phyloP scores from a whole-genome alignment of 1,140 invertebrate species.

The Procambarus clarkii region DNA sequence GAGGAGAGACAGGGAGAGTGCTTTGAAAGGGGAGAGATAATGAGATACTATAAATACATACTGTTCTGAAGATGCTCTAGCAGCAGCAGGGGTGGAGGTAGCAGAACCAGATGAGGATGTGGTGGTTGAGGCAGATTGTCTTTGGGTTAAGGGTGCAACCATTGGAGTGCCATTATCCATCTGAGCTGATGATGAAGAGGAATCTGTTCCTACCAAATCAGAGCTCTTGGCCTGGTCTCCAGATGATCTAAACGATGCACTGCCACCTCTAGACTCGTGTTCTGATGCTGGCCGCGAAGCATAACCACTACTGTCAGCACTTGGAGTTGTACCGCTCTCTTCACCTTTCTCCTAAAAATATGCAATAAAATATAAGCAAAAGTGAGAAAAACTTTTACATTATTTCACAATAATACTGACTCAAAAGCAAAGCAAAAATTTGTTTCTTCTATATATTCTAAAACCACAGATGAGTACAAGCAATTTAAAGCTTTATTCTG shows the following conservation, averaged over 20 bases:
- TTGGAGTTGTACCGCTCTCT: slow-evolving; percentile 41
- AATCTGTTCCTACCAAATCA: not conserved
- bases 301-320: slow-evolving; percentile 41
- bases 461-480: no score
- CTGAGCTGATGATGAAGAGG: not conserved
- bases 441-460: no score
- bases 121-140: slow-evolving; percentile 12
- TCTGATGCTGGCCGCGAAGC: slow-evolving; percentile 31
- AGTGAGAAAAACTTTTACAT: no score
- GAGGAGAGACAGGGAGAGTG: no score
- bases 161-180: not conserved
- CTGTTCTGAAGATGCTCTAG: slow-evolving; percentile 30
- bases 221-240: slow-evolving; percentile 15
- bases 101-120: slow-evolving; percentile 9
- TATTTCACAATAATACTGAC: no score
- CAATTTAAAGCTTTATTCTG: no score
- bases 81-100: slow-evolving; percentile 16
- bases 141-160: slow-evolving; percentile 26
- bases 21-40: not conserved
- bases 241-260: slow-evolving; percentile 20
- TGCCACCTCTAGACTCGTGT: slow-evolving; percentile 26
- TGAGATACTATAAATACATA: not conserved
- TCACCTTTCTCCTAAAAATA: slow-evolving; percentile 40
- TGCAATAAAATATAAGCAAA: not conserved
- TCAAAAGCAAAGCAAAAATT: no score